phyloP scores from a whole-genome alignment of 35 echinoderm and acorn worm species.

The Apostichopus japonicus region DNA sequence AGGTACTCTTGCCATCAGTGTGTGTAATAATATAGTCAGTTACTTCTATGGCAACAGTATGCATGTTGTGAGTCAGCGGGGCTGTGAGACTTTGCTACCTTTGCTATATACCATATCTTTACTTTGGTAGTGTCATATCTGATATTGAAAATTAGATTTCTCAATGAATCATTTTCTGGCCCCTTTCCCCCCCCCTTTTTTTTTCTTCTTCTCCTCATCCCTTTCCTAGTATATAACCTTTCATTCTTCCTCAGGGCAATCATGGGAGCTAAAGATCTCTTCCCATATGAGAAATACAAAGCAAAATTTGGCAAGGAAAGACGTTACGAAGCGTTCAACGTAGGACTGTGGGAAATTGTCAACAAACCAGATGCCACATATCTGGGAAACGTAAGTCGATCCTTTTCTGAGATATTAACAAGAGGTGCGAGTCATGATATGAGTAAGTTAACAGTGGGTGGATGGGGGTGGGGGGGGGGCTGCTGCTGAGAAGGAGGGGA shows the following conservation, averaged over 20 bases:
- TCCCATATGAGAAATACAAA: conserved; percentile 84
- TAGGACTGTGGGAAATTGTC: conserved; percentile 88
- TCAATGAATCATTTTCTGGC: neutral
- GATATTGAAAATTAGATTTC: too few relatives aligned
- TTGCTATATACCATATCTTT: too few relatives aligned
- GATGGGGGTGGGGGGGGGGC: too few relatives aligned
- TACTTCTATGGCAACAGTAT: too few relatives aligned
- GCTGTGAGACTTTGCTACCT: too few relatives aligned
- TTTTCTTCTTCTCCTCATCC: neutral
- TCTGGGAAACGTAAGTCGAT: conserved; percentile 67
- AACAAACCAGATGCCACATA: conserved; percentile 82
- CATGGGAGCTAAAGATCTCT: conserved; percentile 83
- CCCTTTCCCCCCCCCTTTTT: neutral
- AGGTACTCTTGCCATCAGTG: too few relatives aligned
- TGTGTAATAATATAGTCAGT: too few relatives aligned
- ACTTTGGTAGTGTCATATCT: too few relatives aligned
- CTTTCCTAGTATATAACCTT: neutral
- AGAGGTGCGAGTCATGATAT: too few relatives aligned
- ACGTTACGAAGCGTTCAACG: conserved; percentile 83
- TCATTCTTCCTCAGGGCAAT: conserved; percentile 69
- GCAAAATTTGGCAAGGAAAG: conserved; percentile 87
- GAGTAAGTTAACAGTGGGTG: conserved; percentile 52
- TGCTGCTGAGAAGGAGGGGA: too few relatives aligned
- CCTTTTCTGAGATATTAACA: too few relatives aligned
- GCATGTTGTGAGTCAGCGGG: too few relatives aligned